Conservation (phyloP, 2,113 vertebrate species). For the Entomyzon cyanotis region DNA sequence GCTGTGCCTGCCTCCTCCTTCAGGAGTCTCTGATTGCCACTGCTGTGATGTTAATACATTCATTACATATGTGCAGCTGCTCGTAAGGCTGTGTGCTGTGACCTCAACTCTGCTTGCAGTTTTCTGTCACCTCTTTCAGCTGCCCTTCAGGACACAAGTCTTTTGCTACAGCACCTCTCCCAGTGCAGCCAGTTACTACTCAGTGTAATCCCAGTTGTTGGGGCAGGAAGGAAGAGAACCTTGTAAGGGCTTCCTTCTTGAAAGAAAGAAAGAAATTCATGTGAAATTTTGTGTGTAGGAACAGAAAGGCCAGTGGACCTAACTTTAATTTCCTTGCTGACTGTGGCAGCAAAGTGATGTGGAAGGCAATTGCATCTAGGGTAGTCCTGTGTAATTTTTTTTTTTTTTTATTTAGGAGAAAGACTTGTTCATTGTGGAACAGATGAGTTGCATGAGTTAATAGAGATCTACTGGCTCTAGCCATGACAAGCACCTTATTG, state of each 20-base stretch:
- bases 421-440: not conserved
- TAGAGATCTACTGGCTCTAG: not conserved
- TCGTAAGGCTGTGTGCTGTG: not conserved
- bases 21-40: not conserved
- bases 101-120: not conserved
- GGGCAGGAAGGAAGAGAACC: not conserved
- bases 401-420: not conserved
- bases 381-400: not conserved
- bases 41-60: not conserved
- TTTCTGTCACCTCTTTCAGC: not conserved
- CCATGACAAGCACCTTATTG: not conserved
- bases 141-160: not conserved
- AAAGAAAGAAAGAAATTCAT: not conserved
- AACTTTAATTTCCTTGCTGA: not conserved
- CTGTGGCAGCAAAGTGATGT: not conserved
- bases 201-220: not conserved
- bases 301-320: not conserved
- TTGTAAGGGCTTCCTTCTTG: not conserved
- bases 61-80: not conserved
- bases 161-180: not conserved
- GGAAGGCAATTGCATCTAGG: not conserved
- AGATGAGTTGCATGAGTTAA: not conserved
- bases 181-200: not conserved
- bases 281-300: not conserved
- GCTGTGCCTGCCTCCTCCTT: not conserved